A percentile compares a stretch with the other conserved stretches of the same genome.
Conservation (phyloP, 2,888 invertebrate genomes). For the Stenodema calcarata region DNA sequence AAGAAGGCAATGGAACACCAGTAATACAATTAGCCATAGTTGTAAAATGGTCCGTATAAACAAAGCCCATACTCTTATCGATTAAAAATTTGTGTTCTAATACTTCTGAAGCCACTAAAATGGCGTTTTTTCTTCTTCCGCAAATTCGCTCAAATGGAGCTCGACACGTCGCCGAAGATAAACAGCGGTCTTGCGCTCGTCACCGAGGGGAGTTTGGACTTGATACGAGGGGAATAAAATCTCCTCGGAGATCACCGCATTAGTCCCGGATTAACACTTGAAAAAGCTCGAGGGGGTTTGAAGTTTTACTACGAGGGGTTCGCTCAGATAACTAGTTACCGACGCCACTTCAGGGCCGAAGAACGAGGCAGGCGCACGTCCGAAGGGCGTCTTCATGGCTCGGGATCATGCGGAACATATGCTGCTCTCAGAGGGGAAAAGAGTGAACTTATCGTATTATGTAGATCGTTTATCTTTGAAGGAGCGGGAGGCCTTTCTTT, state of each 20-base stretch:
- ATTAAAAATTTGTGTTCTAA: too few relatives aligned
- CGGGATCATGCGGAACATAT: slow-evolving; percentile 7
- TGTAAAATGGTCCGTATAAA: too few relatives aligned
- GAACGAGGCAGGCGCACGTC: not conserved
- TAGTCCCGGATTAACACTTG: slow-evolving; percentile 22
- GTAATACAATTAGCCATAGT: too few relatives aligned
- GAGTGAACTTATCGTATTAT: not conserved
- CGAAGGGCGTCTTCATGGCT: not conserved
- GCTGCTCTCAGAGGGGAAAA: not conserved
- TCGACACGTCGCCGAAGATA: too few relatives aligned
- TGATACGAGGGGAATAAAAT: not conserved
- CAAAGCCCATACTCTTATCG: too few relatives aligned
- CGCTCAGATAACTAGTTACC: not conserved
- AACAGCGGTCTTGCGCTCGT: too few relatives aligned
- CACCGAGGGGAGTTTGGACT: too few relatives aligned
- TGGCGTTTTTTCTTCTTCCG: too few relatives aligned
- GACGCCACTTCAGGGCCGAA: not conserved
- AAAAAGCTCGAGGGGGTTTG: not conserved
- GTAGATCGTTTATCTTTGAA: slow-evolving; percentile 1
- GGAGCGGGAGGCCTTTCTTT: not conserved
- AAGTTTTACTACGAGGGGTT: not conserved
- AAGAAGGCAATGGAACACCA: too few relatives aligned
- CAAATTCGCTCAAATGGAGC: too few relatives aligned
- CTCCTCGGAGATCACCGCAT: not conserved
- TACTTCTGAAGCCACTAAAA: too few relatives aligned